Evolutionary conservation across 2,113 vertebrate species (phyloP).

Genomic region (Hyaena hyaena): DNA sequence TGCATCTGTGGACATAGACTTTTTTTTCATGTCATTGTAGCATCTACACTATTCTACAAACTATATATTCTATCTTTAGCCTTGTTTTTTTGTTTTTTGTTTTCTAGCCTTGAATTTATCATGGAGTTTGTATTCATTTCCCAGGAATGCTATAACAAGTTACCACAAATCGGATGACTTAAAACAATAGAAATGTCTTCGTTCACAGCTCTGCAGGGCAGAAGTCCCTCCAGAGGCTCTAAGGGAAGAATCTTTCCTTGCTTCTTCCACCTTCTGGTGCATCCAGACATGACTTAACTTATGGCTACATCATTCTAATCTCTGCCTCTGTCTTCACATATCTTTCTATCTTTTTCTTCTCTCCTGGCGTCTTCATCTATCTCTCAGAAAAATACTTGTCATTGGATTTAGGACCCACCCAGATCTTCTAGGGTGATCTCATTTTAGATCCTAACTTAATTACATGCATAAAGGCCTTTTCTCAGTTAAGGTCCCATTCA

Average conservation of each 20-base stretch:
- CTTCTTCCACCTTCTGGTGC: neutral
- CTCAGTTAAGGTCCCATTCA: neutral
- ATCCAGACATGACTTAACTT: neutral
- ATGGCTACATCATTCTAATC: neutral
- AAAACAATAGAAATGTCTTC: neutral
- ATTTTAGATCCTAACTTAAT: neutral
- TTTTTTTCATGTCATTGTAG: neutral
- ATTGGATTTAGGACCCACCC: neutral
- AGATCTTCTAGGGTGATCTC: neutral
- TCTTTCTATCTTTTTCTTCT: neutral
- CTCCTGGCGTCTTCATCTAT: neutral
- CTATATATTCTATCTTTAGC: neutral
- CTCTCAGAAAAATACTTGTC: neutral
- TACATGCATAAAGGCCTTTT: neutral
- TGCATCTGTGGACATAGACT: neutral
- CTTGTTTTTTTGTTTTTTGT: neutral
- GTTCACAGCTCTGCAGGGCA: neutral
- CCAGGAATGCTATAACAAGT: neutral
- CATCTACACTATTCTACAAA: neutral
- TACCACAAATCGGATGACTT: neutral
- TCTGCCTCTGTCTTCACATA: neutral
- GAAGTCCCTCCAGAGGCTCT: neutral
- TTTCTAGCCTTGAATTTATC: slow-evolving; percentile 8
- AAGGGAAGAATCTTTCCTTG: neutral
- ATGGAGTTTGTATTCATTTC: neutral